phyloP scores from a whole-genome alignment of 2,113 vertebrate genomes.

The Hippocampus barbouri region DNA sequence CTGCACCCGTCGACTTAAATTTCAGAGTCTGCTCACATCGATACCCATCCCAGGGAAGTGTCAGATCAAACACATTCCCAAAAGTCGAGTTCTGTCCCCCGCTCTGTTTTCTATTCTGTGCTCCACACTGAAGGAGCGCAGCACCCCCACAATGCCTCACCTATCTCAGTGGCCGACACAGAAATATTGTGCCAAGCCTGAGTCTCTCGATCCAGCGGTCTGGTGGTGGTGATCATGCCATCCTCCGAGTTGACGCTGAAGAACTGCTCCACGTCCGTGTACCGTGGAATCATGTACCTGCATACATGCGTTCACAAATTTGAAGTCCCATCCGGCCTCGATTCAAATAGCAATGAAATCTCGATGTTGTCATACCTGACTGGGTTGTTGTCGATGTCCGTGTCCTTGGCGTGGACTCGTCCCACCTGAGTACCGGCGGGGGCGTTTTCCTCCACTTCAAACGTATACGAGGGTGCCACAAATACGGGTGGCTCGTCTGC shows the following conservation, averaged over 20 bases:
- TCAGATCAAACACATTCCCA: no score
- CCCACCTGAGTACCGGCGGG: constrained; percentile 86
- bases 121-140: neutral
- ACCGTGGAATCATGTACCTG: constrained; percentile 93
- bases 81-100: no score
- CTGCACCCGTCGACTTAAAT: no score
- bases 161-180: constrained; percentile 85
- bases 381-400: constrained; percentile 86
- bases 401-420: constrained; percentile 93
- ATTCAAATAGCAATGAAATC: neutral
- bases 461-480: constrained; percentile 79
- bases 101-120: neutral
- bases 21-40: no score
- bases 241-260: constrained; percentile 88
- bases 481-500: constrained; percentile 93
- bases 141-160: constrained; percentile 8
- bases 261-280: constrained; percentile 92
- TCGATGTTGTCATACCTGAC: constrained; percentile 71
- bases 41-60: no score
- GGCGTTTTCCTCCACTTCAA: constrained; percentile 93
- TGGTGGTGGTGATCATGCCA: constrained; percentile 87
- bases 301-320: neutral
- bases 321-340: neutral
- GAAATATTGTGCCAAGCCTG: constrained; percentile 95
- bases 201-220: constrained; percentile 88